Evolutionary conservation across 2,797 vertebrate genomes (phyloP).

Genomic region (Oceanodroma leucorhoa): DNA sequence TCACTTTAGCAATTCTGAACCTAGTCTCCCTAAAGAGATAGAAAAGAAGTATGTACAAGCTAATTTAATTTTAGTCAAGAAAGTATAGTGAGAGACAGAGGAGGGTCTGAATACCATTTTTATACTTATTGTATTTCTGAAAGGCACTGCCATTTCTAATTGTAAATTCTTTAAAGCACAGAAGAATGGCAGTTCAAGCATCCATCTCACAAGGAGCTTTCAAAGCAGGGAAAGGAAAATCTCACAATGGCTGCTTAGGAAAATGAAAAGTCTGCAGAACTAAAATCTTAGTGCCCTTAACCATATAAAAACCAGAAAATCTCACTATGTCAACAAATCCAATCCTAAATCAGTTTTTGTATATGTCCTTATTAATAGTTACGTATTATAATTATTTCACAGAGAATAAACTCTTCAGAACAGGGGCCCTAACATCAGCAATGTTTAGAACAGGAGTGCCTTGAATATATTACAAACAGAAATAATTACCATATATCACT

Average conservation of each 20-base stretch:
- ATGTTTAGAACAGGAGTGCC: not conserved
- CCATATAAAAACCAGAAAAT: not conserved
- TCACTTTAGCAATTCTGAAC: not conserved
- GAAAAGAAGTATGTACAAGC: not conserved
- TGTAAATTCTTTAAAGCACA: not conserved
- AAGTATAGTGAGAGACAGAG: not conserved
- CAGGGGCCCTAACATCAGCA: not conserved
- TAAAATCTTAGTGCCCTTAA: not conserved
- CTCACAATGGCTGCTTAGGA: not conserved
- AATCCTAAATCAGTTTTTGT: not conserved
- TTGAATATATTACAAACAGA: not conserved
- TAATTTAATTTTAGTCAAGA: constrained; percentile 6
- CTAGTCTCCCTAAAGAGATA: not conserved
- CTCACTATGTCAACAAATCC: not conserved
- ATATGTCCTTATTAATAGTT: not conserved
- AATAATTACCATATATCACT: not conserved
- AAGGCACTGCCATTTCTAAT: not conserved
- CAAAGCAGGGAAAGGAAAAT: not conserved
- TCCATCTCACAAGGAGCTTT: not conserved
- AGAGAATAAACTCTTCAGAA: not conserved
- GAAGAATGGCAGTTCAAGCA: not conserved
- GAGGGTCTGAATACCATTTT: not conserved
- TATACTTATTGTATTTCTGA: not conserved
- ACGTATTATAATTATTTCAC: not conserved
- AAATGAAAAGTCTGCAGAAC: not conserved